Evolutionary conservation across 2,797 vertebrate species (phyloP).

Genomic region (Pithecia hirsuta): DNA sequence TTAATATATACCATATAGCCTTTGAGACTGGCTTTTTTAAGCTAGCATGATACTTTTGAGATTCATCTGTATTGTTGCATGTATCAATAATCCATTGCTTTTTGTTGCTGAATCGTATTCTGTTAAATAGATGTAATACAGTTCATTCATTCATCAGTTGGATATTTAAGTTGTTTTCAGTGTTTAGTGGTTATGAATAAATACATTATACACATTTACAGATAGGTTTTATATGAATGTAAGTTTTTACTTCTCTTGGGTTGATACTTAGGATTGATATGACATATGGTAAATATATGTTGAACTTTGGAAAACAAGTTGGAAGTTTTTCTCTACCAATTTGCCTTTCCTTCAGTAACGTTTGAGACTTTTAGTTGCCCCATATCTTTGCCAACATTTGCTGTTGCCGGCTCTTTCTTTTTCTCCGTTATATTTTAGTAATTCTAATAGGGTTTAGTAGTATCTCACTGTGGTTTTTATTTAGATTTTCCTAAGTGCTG

Average conservation of each 20-base stretch:
- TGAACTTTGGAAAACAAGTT: slow-evolving; percentile 11
- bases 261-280: background rate
- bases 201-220: background rate
- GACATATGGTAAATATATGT: background rate
- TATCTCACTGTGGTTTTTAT: background rate
- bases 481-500: background rate
- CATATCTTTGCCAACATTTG: background rate
- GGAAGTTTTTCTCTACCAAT: background rate
- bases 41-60: background rate
- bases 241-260: slow-evolving; percentile 26
- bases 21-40: slow-evolving; percentile 11
- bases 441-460: background rate
- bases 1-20: background rate
- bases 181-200: slow-evolving; percentile 23
- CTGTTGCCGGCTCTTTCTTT: background rate
- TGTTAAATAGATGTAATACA: background rate
- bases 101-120: slow-evolving; percentile 5
- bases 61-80: background rate
- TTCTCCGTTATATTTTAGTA: background rate
- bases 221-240: background rate
- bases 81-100: background rate
- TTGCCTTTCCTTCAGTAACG: background rate
- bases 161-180: slow-evolving; percentile 6
- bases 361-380: background rate
- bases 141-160: background rate